Evolutionary conservation across 2,113 vertebrate genomes (phyloP).

Genomic region (Panthera uncia): DNA sequence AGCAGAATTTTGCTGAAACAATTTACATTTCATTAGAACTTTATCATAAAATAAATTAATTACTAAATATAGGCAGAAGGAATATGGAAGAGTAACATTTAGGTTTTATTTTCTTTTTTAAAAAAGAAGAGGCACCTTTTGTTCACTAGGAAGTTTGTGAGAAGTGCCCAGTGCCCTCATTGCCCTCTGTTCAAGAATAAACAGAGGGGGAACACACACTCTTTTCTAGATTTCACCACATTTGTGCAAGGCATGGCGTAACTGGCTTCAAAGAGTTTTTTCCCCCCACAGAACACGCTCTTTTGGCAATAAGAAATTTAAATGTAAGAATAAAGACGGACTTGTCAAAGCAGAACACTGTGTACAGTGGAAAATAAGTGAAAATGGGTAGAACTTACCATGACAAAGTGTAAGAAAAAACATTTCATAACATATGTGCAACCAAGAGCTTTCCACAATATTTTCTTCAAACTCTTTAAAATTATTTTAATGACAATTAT

Average conservation of each 20-base stretch:
- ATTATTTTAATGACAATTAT: slow-evolving; percentile 96
- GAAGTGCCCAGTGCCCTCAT: slow-evolving; percentile 85
- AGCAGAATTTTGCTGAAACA: slow-evolving; percentile 93
- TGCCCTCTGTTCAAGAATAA: slow-evolving; percentile 84
- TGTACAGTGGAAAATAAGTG: slow-evolving; percentile 91
- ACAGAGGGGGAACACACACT: slow-evolving; percentile 85
- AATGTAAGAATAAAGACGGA: slow-evolving; percentile 85
- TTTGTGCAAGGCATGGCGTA: slow-evolving; percentile 87
- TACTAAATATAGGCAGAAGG: slow-evolving; percentile 94
- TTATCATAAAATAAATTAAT: slow-evolving; percentile 99
- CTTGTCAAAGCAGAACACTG: slow-evolving; percentile 85
- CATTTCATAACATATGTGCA: slow-evolving; percentile 94
- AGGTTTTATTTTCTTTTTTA: slow-evolving; percentile 84
- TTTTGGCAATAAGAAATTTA: slow-evolving; percentile 88
- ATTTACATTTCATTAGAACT: slow-evolving; percentile 92
- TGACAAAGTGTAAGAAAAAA: slow-evolving; percentile 92
- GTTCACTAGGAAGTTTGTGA: slow-evolving; percentile 87
- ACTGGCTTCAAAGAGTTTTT: slow-evolving; percentile 83
- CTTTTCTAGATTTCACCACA: slow-evolving; percentile 81
- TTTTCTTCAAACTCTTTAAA: slow-evolving; percentile 94
- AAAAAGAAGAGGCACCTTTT: slow-evolving; percentile 90
- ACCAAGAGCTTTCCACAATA: slow-evolving; percentile 94
- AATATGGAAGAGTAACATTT: slow-evolving; percentile 90
- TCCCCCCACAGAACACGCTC: slow-evolving; percentile 65
- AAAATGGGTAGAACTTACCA: slow-evolving; percentile 90